These are phyloP conservation scores for Colletes gigas DNA, from an alignment of 1,140 invertebrate species.

Conservation along the genomic window DNA sequence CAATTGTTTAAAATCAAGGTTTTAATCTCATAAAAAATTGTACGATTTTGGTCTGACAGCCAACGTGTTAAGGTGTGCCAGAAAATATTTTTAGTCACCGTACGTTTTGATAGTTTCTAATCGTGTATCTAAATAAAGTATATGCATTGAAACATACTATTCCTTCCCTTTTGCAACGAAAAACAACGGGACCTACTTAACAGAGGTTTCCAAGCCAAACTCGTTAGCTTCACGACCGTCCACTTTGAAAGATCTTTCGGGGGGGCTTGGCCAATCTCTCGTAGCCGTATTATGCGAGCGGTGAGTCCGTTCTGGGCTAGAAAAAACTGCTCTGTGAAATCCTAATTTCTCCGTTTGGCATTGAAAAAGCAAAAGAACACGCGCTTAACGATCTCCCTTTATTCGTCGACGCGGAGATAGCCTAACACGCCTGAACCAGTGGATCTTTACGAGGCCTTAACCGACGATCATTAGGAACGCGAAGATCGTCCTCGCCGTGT, in stretches of 20 bases:
- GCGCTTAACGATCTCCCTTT: background rate
- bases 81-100: too few relatives aligned
- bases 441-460: slow-evolving; percentile 47
- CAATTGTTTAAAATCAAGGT: too few relatives aligned
- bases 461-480: slow-evolving; percentile 64
- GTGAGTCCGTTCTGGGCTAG: background rate
- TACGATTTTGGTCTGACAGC: too few relatives aligned
- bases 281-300: slow-evolving; percentile 2
- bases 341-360: slow-evolving; percentile 27
- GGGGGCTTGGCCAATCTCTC: slow-evolving; percentile 14
- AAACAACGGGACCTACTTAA: background rate
- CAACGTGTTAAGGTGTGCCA: too few relatives aligned
- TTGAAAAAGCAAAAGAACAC: background rate
- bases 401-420: background rate
- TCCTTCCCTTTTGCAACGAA: background rate
- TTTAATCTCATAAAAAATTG: too few relatives aligned
- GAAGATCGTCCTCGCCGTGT: slow-evolving; percentile 30
- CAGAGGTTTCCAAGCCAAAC: slow-evolving; percentile 5
- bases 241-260: background rate
- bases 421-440: slow-evolving; percentile 8
- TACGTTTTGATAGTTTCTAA: too few relatives aligned
- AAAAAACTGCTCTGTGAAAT: slow-evolving; percentile 19
- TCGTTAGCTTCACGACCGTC: background rate
- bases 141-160: too few relatives aligned
- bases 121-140: too few relatives aligned